Base-by-base conservation (phyloP, 1,140 invertebrate genomes). In the Neoseiulus cucumeris region DNA sequence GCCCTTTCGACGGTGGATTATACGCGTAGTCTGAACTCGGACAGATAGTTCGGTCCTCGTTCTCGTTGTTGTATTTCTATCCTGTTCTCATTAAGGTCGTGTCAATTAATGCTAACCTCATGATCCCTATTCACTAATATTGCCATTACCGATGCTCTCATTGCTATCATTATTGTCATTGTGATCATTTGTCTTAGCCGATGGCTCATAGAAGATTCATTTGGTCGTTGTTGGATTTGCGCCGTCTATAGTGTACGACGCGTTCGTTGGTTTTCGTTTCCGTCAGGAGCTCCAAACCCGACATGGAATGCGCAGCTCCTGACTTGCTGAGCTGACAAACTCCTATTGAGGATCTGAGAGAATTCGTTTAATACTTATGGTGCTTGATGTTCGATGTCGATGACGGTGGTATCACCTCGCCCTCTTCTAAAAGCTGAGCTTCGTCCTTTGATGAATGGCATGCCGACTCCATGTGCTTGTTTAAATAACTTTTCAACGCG, bases 401-500 rank as follows among this genome's bases (percentile, higher is more conserved):
- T 47, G 25, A 17, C 9, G 33, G 33, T 25, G 33, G 51, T 2
- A 59, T 59, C 25, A 59, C 51, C 22, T 59, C 51, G 51, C 51
- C 51, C 22, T 59, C 51, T 25, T 59, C 51, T 25, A 59, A 33
- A 2, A 59, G 51, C 51, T 59, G 51, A 17, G 51, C 51, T 12
- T 59, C 51, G 22, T 59, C 51, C 51, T 33, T 59, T 14, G 51
- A 29, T 18, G 33, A 25, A 20, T 59, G 51, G 75, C 92, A 97
- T 1, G 91, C 87, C 18, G 91, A 95, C 77, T 99, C 95, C 70
- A 93, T 81, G 76, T 99, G 95, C 76, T 98, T 98, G 79, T 97
- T 98, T 59, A 98, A 82, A 79, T 99, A 99, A 68, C 91, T 95
- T 78, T 98, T 98, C 67, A 99, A 82, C 0, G 93, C 93, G 76